phyloP scores from a whole-genome alignment of 2,113 vertebrate genomes.

The Gymnarchus niloticus region DNA sequence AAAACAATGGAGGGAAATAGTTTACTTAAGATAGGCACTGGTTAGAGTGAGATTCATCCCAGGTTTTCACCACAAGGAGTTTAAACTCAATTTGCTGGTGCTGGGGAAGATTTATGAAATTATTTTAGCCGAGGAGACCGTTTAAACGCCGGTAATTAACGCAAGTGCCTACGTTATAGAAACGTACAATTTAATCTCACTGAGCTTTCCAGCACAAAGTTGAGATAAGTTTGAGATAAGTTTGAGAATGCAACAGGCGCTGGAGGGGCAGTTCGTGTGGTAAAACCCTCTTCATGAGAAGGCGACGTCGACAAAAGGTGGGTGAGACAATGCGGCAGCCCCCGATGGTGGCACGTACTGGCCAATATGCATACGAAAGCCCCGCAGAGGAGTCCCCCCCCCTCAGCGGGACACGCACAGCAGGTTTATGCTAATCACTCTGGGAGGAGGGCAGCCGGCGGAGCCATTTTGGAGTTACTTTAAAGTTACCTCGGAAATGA shows the following conservation, averaged over 20 bases:
- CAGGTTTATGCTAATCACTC: slow-evolving; percentile 74
- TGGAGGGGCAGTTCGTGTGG: neutral
- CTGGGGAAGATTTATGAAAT: too few species aligned
- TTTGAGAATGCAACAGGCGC: neutral
- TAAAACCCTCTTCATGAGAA: neutral
- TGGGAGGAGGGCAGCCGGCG: slow-evolving; percentile 56
- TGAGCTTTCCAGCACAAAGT: neutral
- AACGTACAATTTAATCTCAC: neutral
- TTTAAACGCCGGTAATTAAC: too few species aligned
- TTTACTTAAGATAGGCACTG: too few species aligned
- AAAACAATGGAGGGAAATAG: too few species aligned
- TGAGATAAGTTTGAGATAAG: neutral
- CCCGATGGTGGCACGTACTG: slow-evolving; percentile 46
- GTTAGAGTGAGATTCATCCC: too few species aligned
- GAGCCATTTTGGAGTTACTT: slow-evolving; percentile 83
- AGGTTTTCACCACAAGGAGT: too few species aligned
- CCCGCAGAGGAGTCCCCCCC: slow-evolving; percentile 43
- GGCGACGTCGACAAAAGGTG: slow-evolving; percentile 38
- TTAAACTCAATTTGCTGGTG: too few species aligned
- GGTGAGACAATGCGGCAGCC: slow-evolving; percentile 43
- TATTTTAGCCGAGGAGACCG: too few species aligned
- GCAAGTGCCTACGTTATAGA: too few species aligned
- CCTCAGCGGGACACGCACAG: slow-evolving; percentile 50
- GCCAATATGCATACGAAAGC: slow-evolving; percentile 57
- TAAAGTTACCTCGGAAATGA: slow-evolving; percentile 60